A percentile compares a stretch with the other conserved stretches of the same genome.
These are phyloP conservation scores for Drosophila pullipes DNA, from an alignment of 2,888 invertebrate species.

Conservation along the genomic window DNA sequence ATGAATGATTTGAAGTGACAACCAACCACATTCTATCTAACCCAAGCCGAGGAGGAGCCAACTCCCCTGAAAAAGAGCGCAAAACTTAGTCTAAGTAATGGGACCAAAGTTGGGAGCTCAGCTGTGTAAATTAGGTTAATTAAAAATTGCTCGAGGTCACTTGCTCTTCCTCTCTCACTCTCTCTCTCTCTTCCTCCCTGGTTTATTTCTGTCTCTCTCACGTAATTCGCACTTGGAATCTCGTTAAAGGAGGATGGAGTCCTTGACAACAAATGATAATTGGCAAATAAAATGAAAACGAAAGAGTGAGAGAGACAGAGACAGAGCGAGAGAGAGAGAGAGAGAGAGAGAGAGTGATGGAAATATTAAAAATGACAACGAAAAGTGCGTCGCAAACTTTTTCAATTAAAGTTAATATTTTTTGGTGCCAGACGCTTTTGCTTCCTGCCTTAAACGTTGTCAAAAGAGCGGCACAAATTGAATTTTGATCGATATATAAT, in stretches of 20 bases:
- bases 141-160: constrained; percentile 79
- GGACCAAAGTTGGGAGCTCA: constrained; percentile 52
- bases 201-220: constrained; percentile 5
- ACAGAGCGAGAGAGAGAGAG: not conserved
- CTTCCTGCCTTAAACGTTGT: constrained; percentile 54
- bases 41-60: not conserved
- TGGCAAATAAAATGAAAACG: constrained; percentile 22
- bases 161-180: not conserved
- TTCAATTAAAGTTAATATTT: constrained; percentile 79
- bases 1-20: constrained; percentile 41
- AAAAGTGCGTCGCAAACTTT: constrained; percentile 72
- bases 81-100: constrained; percentile 52
- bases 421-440: constrained; percentile 15
- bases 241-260: constrained; percentile 1
- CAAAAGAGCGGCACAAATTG: constrained; percentile 77
- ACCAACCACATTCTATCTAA: constrained; percentile 1
- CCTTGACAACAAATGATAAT: constrained; percentile 17
- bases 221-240: constrained; percentile 53
- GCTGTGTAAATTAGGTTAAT: constrained; percentile 78
- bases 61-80: not conserved
- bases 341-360: not conserved
- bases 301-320: constrained; percentile 2
- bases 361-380: constrained; percentile 50
- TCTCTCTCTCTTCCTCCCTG: constrained; percentile 3
- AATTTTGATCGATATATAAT: constrained; percentile 82